Percentiles rank a stretch among this genome's conserved stretches.
Conservation (phyloP, 2,113 vertebrate species). For the Lichenostomus cassidix region DNA sequence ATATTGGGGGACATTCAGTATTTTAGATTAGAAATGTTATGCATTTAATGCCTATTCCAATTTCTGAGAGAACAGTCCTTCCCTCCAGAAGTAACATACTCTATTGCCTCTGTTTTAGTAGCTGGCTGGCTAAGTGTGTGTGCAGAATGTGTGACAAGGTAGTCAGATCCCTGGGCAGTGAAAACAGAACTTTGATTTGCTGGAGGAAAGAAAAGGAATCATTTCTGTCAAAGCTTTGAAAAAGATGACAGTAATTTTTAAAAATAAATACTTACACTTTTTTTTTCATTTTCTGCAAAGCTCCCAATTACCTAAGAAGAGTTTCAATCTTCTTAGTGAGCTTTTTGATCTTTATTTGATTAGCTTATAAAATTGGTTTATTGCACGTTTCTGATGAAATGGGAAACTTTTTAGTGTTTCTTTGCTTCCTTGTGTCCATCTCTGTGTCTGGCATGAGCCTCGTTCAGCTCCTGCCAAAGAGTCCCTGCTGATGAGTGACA, state of each 20-base stretch:
- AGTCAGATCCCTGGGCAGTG: not conserved
- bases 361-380: not conserved
- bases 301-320: not conserved
- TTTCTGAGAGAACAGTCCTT: not conserved
- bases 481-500: not conserved
- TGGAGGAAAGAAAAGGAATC: not conserved
- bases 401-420: not conserved
- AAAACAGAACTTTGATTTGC: not conserved
- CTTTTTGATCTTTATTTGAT: not conserved
- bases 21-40: not conserved
- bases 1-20: not conserved
- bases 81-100: not conserved
- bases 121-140: not conserved
- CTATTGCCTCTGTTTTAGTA: not conserved
- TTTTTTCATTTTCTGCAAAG: not conserved
- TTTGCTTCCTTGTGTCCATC: not conserved
- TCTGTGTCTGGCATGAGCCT: not conserved
- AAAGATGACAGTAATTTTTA: not conserved
- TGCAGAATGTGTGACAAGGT: not conserved
- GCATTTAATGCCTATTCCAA: not conserved
- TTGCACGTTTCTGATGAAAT: not conserved
- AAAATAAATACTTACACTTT: not conserved
- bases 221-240: not conserved
- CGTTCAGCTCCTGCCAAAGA: conserved; percentile 8
- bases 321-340: not conserved